phyloP scores from a whole-genome alignment of 2,797 vertebrate species.

The Trachurus trachurus region DNA sequence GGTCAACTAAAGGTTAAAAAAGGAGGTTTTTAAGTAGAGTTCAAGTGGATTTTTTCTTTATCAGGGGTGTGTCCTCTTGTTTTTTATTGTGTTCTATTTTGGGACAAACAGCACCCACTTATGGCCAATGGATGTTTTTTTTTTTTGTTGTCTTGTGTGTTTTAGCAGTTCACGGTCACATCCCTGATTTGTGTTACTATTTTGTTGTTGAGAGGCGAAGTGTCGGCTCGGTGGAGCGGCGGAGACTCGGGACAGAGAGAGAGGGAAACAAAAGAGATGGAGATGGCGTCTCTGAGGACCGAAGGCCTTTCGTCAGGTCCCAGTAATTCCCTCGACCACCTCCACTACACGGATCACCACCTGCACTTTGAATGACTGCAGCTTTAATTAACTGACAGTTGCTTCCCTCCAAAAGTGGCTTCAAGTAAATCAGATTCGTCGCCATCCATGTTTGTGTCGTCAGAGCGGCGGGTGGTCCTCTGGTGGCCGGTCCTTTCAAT shows the following conservation, averaged over 20 bases:
- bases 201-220: conserved; percentile 10
- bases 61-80: conserved; percentile 14
- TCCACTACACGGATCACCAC: background rate
- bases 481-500: background rate
- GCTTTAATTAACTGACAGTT: background rate
- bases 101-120: conserved; percentile 9
- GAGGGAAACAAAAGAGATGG: background rate
- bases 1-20: conserved; percentile 32
- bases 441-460: background rate
- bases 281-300: background rate
- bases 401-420: background rate
- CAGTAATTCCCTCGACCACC: background rate
- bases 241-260: conserved; percentile 15
- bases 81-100: conserved; percentile 23
- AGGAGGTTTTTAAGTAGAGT: conserved; percentile 23
- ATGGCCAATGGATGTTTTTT: conserved; percentile 16
- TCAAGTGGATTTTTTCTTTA: conserved; percentile 33
- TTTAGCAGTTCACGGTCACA: conserved; percentile 26
- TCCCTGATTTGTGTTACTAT: conserved; percentile 12
- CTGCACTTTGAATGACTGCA: background rate
- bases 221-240: background rate
- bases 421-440: background rate
- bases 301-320: background rate
- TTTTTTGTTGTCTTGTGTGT: conserved; percentile 23
- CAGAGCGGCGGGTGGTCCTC: background rate